phyloP scores from a whole-genome alignment of 2,888 invertebrate genomes.

The Scaptodrosophila latifasciaeformis region DNA sequence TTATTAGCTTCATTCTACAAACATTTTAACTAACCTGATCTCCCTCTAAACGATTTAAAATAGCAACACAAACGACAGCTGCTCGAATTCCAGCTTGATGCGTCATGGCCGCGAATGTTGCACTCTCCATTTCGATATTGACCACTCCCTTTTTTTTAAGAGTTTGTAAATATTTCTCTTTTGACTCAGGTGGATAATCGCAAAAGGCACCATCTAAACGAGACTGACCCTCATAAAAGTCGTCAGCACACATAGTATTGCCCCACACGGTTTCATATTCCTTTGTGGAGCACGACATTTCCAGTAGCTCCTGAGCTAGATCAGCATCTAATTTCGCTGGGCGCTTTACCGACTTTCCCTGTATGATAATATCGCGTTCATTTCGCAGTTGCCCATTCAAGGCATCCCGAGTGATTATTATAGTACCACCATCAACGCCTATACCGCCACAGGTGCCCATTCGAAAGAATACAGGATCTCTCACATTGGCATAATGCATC shows the following conservation, averaged over 20 bases:
- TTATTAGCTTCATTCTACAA: neutral
- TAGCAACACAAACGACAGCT: slow-evolving; percentile 91
- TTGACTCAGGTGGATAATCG: slow-evolving; percentile 88
- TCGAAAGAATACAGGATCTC: slow-evolving; percentile 91
- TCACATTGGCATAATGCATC: slow-evolving; percentile 89
- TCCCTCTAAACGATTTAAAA: slow-evolving; percentile 90
- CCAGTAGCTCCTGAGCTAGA: slow-evolving; percentile 84
- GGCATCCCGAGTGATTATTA: slow-evolving; percentile 91
- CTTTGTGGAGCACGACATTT: slow-evolving; percentile 80
- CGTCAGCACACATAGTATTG: slow-evolving; percentile 94
- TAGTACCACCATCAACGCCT: slow-evolving; percentile 91
- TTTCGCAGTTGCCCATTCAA: slow-evolving; percentile 88
- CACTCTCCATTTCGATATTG: slow-evolving; percentile 97
- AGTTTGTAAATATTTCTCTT: slow-evolving; percentile 85
- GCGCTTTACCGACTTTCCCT: slow-evolving; percentile 83
- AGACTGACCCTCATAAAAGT: slow-evolving; percentile 93
- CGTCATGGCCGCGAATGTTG: slow-evolving; percentile 92
- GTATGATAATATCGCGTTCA: slow-evolving; percentile 84
- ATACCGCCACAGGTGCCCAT: slow-evolving; percentile 94
- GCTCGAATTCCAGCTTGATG: slow-evolving; percentile 91
- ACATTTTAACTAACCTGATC: slow-evolving; percentile 81
- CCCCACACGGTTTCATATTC: slow-evolving; percentile 89
- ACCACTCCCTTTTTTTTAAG: slow-evolving; percentile 84
- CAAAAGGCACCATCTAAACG: slow-evolving; percentile 96
- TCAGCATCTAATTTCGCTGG: slow-evolving; percentile 86